Percentiles rank a stretch among this genome's conserved stretches.
These are phyloP conservation scores for Hydrochoerus hydrochaeris DNA, from an alignment of 2,113 vertebrate species.

Conservation along the genomic window DNA sequence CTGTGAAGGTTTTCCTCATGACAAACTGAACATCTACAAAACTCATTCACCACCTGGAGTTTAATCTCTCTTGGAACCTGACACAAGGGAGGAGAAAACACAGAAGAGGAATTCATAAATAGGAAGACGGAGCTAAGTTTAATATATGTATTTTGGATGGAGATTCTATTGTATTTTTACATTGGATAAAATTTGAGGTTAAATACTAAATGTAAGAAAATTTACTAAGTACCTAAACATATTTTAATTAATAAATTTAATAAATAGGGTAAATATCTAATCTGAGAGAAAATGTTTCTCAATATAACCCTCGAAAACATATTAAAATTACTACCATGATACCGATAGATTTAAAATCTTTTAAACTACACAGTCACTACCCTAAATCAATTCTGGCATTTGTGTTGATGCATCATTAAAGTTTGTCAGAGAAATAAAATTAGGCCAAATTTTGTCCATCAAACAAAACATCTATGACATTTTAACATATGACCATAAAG, in stretches of 20 bases:
- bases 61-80: neutral
- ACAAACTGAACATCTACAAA: neutral
- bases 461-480: slow-evolving; percentile 67
- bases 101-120: neutral
- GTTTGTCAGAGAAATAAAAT: slow-evolving; percentile 61
- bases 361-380: neutral
- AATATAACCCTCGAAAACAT: neutral
- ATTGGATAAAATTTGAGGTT: neutral
- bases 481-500: slow-evolving; percentile 59
- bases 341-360: neutral
- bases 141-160: neutral
- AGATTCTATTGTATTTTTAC: neutral
- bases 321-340: neutral
- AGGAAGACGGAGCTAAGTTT: neutral
- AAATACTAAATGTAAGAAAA: slow-evolving; percentile 6
- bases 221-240: neutral
- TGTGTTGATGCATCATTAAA: slow-evolving; percentile 49
- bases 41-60: neutral
- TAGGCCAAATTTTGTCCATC: slow-evolving; percentile 54
- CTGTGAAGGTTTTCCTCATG: neutral
- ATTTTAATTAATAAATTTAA: neutral
- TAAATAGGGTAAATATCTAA: neutral
- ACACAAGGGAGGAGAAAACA: neutral
- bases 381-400: slow-evolving; percentile 45
- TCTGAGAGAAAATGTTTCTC: slow-evolving; percentile 18